phyloP scores from a whole-genome alignment of 2,888 invertebrate species.

The Drosophila mulleri region DNA sequence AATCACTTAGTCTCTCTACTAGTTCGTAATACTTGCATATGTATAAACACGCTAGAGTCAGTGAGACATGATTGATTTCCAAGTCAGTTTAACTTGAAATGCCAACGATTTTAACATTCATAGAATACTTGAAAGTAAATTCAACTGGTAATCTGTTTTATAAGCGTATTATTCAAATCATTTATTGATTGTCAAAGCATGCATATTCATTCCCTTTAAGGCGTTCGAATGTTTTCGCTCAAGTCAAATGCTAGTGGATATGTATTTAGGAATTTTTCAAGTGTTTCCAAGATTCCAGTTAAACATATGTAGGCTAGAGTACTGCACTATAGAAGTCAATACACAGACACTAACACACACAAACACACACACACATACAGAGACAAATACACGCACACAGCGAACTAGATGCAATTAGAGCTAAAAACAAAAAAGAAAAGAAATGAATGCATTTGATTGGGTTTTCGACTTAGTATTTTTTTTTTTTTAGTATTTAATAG shows the following conservation, averaged over 20 bases:
- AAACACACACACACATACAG: slow-evolving; percentile 6
- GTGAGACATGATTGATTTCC: not conserved
- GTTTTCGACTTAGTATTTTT: slow-evolving; percentile 57
- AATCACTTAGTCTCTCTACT: slow-evolving; percentile 37
- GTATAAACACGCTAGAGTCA: slow-evolving; percentile 15
- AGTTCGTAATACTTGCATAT: slow-evolving; percentile 25
- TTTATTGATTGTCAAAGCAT: not conserved
- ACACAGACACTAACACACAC: slow-evolving; percentile 4
- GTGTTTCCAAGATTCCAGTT: slow-evolving; percentile 17
- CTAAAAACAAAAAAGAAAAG: slow-evolving; percentile 28
- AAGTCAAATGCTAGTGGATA: not conserved
- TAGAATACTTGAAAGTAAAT: not conserved
- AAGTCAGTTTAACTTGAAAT: not conserved
- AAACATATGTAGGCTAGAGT: slow-evolving; percentile 26
- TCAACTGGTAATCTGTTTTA: not conserved
- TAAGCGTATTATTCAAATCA: too few species aligned
- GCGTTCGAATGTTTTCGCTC: slow-evolving; percentile 1
- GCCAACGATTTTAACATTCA: not conserved
- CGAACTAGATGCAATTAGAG: slow-evolving; percentile 61
- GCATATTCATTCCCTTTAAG: not conserved
- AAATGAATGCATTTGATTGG: slow-evolving; percentile 47
- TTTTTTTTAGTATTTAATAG: slow-evolving; percentile 40
- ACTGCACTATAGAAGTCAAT: slow-evolving; percentile 33
- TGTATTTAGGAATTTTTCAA: not conserved
- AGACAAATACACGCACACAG: slow-evolving; percentile 24